Base-by-base conservation (phyloP, 1,140 invertebrate species). In the Philotrypesis tridentata region DNA sequence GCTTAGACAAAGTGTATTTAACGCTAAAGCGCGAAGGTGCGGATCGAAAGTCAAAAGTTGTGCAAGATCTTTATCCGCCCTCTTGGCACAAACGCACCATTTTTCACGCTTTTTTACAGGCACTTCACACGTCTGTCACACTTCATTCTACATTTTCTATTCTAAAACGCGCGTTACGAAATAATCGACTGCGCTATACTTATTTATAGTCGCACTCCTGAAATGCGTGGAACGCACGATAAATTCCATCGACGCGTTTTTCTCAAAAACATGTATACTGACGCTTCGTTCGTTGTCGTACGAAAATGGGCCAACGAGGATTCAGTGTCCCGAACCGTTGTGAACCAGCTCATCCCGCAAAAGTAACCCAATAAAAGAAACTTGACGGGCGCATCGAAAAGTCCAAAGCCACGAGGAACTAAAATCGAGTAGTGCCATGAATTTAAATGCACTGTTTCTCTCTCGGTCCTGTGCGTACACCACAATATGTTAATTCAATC, bases 11-110 rank as follows among this genome's bases (percentile, higher is more conserved):
- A 65, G 27, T 65, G 25, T 8, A 65, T 65, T n/a, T 55, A 65
- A 65, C 17, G 25, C 7, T 11, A 11, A 17, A 2, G 33, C 9
- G 33, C 17, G 67, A 21, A 60, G 25, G 25, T 74, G 40, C 9
- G 31, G 61, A 75, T 75, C 27, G 29, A 75, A 75, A 75, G 48
- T 61, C 27, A 61, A 43, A 40, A 33, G 4, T 74, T 61, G 31
- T 23, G 27, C 27, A 74, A 74, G 55, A 33, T 40, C 60, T 27
- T 11, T n/a, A 23, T 37, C n/a, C 72, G 14, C 27, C n/a, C 21
- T 21, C 21, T 71, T 23, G 43, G 9, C 5, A 0, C 14, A n/a
- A 21, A 61, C 21, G 11, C 23, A 33, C n/a, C 17, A 33, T 61
- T 61, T 33, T 33, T 25, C 23, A 14, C 3, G 14, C 3, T 5